These are phyloP conservation scores for Tautogolabrus adspersus DNA, from an alignment of 2,113 vertebrate species.

Conservation along the genomic window DNA sequence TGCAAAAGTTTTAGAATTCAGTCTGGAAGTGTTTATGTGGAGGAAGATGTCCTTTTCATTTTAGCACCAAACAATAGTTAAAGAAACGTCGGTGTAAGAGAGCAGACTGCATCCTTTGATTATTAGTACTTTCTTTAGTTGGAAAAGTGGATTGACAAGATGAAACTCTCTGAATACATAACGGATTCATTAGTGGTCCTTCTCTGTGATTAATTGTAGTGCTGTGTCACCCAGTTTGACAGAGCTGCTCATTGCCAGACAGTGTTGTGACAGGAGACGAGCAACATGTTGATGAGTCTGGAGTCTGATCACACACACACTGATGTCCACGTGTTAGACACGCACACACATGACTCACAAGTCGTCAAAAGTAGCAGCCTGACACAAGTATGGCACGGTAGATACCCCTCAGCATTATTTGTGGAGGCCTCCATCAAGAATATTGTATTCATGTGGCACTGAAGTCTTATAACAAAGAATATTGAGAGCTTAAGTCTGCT, in stretches of 20 bases:
- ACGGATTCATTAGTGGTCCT: conserved; percentile 70
- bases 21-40: not conserved
- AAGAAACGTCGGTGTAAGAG: not conserved
- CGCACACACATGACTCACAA: not conserved
- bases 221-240: conserved; percentile 69
- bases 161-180: conserved; percentile 67
- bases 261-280: conserved; percentile 62
- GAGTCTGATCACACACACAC: conserved; percentile 52
- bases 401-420: not conserved
- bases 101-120: not conserved
- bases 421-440: not conserved
- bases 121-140: conserved; percentile 45
- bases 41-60: not conserved
- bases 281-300: conserved; percentile 52
- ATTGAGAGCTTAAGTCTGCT: too few species aligned
- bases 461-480: too few species aligned
- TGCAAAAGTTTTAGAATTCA: not conserved
- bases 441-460: too few species aligned
- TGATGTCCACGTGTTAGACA: conserved; percentile 28
- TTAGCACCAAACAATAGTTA: conserved; percentile 9
- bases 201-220: conserved; percentile 67
- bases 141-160: conserved; percentile 55
- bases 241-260: conserved; percentile 59
- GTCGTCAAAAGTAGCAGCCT: not conserved
- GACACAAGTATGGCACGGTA: not conserved